Percentiles rank a stretch among this genome's conserved stretches.
Evolutionary conservation across 2,113 vertebrate genomes (phyloP).

Genomic region (Scopus umbretta): DNA sequence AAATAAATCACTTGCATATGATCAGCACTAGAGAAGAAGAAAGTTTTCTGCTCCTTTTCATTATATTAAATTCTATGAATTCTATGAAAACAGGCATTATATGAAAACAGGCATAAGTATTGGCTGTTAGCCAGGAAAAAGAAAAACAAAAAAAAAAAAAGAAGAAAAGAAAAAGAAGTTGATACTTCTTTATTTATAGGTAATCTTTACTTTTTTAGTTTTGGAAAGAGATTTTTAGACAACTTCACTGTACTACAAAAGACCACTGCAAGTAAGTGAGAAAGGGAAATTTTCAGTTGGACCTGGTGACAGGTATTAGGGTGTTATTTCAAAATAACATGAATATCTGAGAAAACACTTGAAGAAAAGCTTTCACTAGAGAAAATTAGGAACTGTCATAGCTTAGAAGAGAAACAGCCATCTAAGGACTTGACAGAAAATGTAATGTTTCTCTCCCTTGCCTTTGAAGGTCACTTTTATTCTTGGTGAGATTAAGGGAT

Average conservation of each 20-base stretch:
- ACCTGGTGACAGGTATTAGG: background rate
- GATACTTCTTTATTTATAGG: background rate
- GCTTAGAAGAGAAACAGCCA: background rate
- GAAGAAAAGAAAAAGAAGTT: background rate
- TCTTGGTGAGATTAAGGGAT: background rate
- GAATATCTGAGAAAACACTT: background rate
- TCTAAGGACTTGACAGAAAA: background rate
- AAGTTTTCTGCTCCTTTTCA: background rate
- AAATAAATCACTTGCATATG: background rate
- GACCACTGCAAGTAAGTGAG: background rate
- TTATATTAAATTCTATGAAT: too few species aligned
- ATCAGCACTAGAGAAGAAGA: background rate
- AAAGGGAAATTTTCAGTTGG: background rate
- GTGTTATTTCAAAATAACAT: background rate
- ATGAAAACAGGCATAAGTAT: background rate
- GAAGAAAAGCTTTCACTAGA: background rate
- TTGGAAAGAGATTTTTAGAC: background rate
- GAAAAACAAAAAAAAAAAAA: too few species aligned
- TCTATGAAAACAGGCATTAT: background rate
- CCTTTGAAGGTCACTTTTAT: background rate
- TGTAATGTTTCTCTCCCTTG: background rate
- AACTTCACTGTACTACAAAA: background rate
- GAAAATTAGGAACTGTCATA: background rate
- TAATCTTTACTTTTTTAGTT: background rate
- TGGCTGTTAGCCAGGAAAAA: background rate